A percentile compares a stretch with the other conserved stretches of the same genome.
Conservation (phyloP, 2,113 vertebrate species). For the Rhea americana region DNA sequence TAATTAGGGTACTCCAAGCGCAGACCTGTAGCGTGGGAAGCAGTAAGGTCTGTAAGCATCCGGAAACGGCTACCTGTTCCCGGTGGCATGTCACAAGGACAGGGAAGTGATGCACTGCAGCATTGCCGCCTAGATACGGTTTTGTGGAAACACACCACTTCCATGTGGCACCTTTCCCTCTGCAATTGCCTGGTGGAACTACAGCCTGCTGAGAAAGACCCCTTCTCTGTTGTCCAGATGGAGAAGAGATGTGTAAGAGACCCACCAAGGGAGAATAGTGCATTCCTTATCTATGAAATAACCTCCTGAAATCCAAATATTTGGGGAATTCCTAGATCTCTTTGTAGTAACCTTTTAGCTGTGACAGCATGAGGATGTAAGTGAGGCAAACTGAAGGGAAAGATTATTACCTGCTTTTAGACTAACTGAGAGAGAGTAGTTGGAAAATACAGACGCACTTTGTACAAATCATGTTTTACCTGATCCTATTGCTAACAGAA, state of each 20-base stretch:
- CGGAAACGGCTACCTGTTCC: neutral
- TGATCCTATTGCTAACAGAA: neutral
- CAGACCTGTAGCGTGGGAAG: neutral
- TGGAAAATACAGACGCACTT: neutral
- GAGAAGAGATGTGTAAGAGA: neutral
- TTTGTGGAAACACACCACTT: neutral
- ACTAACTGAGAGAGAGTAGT: neutral
- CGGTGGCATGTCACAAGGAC: rapidly evolving
- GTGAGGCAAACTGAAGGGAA: neutral
- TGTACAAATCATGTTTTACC: neutral
- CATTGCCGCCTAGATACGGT: neutral
- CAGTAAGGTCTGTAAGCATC: neutral
- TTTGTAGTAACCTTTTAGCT: neutral
- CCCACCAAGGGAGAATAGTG: neutral
- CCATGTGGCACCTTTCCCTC: neutral
- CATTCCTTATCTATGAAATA: conserved; percentile 38
- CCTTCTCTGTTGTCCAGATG: rapidly evolving
- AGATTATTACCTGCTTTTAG: neutral
- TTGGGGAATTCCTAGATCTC: conserved; percentile 35
- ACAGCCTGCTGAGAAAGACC: neutral
- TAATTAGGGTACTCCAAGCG: conserved; percentile 4
- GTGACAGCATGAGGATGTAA: neutral
- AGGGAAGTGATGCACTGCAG: rapidly evolving
- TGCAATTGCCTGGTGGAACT: rapidly evolving
- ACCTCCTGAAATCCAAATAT: neutral